A percentile compares a stretch with the other conserved stretches of the same genome.
phyloP scores from a whole-genome alignment of 1,140 invertebrate genomes.

The Maconellicoccus hirsutus region DNA sequence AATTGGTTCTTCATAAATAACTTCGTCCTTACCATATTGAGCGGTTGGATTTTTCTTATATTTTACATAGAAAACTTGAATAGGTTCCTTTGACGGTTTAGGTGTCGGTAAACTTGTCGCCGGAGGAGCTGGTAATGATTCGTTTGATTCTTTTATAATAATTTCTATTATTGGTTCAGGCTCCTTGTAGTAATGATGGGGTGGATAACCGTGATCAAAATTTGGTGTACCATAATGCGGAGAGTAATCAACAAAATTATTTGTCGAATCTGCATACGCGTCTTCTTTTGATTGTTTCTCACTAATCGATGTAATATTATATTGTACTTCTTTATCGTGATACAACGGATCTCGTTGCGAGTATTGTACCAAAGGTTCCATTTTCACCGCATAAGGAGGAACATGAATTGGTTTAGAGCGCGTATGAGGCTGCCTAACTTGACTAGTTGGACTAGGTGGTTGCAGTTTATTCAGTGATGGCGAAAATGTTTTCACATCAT shows the following conservation, averaged over 20 bases:
- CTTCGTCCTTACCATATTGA: constrained; percentile 38
- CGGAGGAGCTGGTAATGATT: constrained; percentile 53
- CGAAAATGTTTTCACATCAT: neutral
- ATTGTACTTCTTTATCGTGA: constrained; percentile 37
- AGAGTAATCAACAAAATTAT: constrained; percentile 12
- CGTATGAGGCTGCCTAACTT: neutral
- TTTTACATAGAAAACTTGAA: constrained; percentile 80
- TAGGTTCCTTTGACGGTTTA: constrained; percentile 43
- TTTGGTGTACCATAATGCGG: constrained; percentile 23
- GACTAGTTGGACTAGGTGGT: constrained; percentile 12
- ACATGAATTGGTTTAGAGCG: constrained; percentile 5
- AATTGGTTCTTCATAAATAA: constrained; percentile 63
- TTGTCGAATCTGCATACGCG: constrained; percentile 25
- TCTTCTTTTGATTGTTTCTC: constrained; percentile 29
- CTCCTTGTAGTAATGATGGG: constrained; percentile 54
- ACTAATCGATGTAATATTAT: constrained; percentile 22
- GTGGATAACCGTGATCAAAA: constrained; percentile 24
- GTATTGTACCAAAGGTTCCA: constrained; percentile 65
- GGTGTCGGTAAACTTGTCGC: constrained; percentile 35
- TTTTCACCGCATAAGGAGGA: constrained; percentile 62
- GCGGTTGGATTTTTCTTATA: constrained; percentile 58
- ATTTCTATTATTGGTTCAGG: constrained; percentile 84
- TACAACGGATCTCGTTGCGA: constrained; percentile 64
- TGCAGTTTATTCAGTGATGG: neutral
- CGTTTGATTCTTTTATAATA: constrained; percentile 79